Evolutionary conservation across 1,140 invertebrate species (phyloP).

Genomic region (Drosophila jambulina): DNA sequence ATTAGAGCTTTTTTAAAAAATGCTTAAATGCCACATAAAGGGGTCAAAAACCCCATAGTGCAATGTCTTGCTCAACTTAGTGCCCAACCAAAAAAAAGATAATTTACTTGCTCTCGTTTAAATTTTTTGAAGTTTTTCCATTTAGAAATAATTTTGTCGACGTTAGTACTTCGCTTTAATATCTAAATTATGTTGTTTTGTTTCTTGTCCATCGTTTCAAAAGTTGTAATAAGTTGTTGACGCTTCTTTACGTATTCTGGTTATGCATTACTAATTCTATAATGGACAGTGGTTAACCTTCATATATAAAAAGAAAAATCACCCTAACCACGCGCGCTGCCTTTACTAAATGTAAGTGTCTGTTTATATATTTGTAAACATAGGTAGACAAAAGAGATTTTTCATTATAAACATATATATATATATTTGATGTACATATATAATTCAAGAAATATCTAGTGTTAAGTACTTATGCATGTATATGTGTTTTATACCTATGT

Average conservation of each 20-base stretch:
- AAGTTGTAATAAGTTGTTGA: neutral
- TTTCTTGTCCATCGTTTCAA: constrained; percentile 1
- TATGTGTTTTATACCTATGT: neutral
- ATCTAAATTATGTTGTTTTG: neutral
- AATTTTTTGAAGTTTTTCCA: neutral
- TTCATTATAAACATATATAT: too few species aligned
- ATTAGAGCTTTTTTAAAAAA: too few species aligned
- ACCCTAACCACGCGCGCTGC: neutral
- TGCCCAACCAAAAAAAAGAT: too few species aligned
- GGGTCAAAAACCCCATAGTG: too few species aligned
- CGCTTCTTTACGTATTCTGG: neutral
- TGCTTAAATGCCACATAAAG: too few species aligned
- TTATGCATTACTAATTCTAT: constrained; percentile 30
- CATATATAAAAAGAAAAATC: constrained; percentile 17
- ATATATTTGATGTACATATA: neutral
- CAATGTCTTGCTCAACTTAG: too few species aligned
- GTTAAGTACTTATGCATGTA: neutral
- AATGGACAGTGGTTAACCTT: constrained; percentile 26
- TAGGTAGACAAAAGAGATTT: neutral
- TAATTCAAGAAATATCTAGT: neutral
- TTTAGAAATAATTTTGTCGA: neutral
- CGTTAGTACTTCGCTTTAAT: neutral
- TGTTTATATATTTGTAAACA: neutral
- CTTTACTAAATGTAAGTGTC: constrained; percentile 19
- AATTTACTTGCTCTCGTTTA: too few species aligned